These are phyloP conservation scores for Telmatochromis sp. DNA, from an alignment of 2,113 vertebrate genomes.

Conservation along the genomic window DNA sequence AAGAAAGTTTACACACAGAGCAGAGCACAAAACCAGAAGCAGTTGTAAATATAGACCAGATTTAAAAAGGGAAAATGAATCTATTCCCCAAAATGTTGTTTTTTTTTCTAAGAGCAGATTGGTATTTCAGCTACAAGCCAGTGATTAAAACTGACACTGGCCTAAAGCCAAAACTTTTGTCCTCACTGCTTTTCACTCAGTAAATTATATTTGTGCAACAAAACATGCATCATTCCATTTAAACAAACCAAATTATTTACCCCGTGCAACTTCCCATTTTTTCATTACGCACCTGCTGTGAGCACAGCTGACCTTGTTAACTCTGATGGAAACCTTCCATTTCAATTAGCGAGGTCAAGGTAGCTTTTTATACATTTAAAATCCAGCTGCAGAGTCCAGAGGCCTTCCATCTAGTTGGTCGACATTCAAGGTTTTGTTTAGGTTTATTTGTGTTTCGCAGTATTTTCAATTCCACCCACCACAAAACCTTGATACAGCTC, in stretches of 20 bases:
- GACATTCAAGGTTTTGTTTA: not conserved
- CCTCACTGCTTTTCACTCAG: not conserved
- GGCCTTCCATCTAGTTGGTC: not conserved
- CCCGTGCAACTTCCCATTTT: not conserved
- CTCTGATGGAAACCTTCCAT: conserved; percentile 16
- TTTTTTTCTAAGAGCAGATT: not conserved
- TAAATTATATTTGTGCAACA: not conserved
- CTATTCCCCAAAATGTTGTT: not conserved
- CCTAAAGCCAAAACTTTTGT: not conserved
- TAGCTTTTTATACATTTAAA: not conserved
- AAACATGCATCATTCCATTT: not conserved
- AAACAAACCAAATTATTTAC: not conserved
- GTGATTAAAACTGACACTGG: not conserved
- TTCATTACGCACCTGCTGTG: not conserved
- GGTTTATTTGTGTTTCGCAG: not conserved
- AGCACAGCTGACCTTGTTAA: not conserved
- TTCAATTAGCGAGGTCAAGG: not conserved
- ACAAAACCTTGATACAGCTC: conserved; percentile 15
- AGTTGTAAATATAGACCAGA: not conserved
- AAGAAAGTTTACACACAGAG: not conserved
- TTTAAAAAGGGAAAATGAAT: not conserved
- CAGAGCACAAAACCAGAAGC: not conserved
- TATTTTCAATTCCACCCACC: not conserved
- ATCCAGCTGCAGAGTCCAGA: not conserved
- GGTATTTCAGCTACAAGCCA: not conserved